A percentile compares a stretch with the other conserved stretches of the same genome.
phyloP scores from a whole-genome alignment of 1,140 invertebrate genomes.

The Drosophila parvula region DNA sequence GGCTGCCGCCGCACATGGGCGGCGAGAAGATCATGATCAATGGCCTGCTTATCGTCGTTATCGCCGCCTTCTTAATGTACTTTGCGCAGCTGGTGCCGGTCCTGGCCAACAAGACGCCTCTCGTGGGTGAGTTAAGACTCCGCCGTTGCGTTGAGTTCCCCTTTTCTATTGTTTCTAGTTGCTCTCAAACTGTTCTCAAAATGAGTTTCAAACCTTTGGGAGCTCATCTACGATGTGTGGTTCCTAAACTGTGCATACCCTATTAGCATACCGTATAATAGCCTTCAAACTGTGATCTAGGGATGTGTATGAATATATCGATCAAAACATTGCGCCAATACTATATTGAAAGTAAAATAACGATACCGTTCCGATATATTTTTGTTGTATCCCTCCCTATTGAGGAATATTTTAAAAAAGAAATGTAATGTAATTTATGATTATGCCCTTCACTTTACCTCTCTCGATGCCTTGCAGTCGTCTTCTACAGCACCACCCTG shows the following conservation, averaged over 20 bases:
- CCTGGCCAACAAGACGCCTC: conserved; percentile 86
- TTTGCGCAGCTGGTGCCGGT: conserved; percentile 87
- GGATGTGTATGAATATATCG: not conserved
- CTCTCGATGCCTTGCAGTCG: conserved; percentile 58
- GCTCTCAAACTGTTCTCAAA: too few species aligned
- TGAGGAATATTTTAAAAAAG: not conserved
- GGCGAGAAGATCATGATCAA: conserved; percentile 88
- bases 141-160: rapidly evolving
- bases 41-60: conserved; percentile 86
- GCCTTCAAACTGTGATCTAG: not conserved
- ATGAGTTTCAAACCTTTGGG: too few species aligned
- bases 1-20: conserved; percentile 87
- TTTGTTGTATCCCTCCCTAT: not conserved
- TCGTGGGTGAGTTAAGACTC: conserved; percentile 85
- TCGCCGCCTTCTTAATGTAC: conserved; percentile 87
- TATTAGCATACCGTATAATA: not conserved
- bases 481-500: conserved; percentile 86
- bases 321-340: too few species aligned
- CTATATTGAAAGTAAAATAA: not conserved
- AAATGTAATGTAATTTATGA: not conserved
- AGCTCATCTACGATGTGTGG: too few species aligned
- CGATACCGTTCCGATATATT: not conserved
- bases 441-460: not conserved
- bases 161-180: not conserved
- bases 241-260: too few species aligned